These are phyloP conservation scores for Brevimyrus niger DNA, from an alignment of 2,113 vertebrate species.

Conservation along the genomic window DNA sequence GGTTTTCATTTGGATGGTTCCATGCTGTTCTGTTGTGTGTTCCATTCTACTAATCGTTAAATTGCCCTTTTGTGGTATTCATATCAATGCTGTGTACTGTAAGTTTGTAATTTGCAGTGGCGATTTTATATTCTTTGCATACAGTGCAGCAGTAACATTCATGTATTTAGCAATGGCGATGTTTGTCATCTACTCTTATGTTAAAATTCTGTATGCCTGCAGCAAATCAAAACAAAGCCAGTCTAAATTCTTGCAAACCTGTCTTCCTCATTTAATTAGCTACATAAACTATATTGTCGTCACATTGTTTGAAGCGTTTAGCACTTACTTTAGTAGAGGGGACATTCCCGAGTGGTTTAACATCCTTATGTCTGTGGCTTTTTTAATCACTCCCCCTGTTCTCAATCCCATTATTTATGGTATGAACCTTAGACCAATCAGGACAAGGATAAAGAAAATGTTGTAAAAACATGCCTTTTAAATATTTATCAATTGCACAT, in stretches of 20 bases:
- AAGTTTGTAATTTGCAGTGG: neutral
- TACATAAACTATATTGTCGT: neutral
- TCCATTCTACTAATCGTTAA: neutral
- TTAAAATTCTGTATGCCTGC: slow-evolving; percentile 4
- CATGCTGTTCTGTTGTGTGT: slow-evolving; percentile 1
- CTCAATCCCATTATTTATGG: slow-evolving; percentile 19
- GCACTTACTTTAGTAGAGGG: neutral
- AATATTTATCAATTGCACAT: too few species aligned
- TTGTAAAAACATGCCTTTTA: neutral
- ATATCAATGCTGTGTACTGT: neutral
- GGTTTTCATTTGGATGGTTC: slow-evolving; percentile 10
- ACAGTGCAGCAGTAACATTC: neutral
- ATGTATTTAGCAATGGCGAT: neutral
- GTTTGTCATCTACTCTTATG: slow-evolving; percentile 13
- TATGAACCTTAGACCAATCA: neutral
- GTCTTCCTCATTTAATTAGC: neutral
- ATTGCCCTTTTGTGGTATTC: neutral
- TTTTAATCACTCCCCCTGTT: slow-evolving; percentile 5
- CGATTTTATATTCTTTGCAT: neutral
- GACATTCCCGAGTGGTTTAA: neutral
- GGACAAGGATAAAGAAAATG: neutral
- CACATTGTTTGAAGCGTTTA: neutral
- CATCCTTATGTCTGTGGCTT: neutral
- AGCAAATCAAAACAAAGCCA: neutral
- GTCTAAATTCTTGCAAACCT: slow-evolving; percentile 21